phyloP scores from a whole-genome alignment of 2,888 invertebrate species.

The Carcina quercana region DNA sequence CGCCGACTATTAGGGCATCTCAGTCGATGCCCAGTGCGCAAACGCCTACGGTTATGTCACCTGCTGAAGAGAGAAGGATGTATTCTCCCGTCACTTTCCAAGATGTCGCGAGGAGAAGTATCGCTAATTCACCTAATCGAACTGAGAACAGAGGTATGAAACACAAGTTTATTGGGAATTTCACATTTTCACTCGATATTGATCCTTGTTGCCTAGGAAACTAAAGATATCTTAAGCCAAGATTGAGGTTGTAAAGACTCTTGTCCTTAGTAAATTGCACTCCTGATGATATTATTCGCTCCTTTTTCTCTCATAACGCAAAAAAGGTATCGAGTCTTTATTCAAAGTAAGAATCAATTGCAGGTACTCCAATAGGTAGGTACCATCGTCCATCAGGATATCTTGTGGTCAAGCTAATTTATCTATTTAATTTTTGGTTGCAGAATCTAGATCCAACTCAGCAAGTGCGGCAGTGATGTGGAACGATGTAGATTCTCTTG shows the following conservation, averaged over 20 bases:
- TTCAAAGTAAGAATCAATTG: too few relatives aligned
- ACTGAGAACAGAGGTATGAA: conserved; percentile 44
- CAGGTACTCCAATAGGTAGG: too few relatives aligned
- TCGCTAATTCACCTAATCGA: conserved; percentile 82
- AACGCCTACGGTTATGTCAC: conserved; percentile 46
- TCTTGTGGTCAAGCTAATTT: not conserved
- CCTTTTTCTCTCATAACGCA: too few relatives aligned
- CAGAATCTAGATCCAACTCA: conserved; percentile 82
- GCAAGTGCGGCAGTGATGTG: conserved; percentile 65
- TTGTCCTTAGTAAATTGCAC: too few relatives aligned
- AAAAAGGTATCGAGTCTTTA: too few relatives aligned
- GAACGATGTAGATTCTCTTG: conserved; percentile 76
- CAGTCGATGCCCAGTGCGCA: conserved; percentile 23
- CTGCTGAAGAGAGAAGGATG: conserved; percentile 79
- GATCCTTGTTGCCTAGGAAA: too few relatives aligned
- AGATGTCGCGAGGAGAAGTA: conserved; percentile 86
- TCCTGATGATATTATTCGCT: too few relatives aligned
- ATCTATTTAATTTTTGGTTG: too few relatives aligned
- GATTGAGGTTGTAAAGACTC: too few relatives aligned
- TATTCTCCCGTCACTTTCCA: conserved; percentile 91
- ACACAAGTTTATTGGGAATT: too few relatives aligned
- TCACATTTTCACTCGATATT: too few relatives aligned
- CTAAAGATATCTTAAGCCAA: too few relatives aligned
- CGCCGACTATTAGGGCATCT: conserved; percentile 26
- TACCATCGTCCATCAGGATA: not conserved